These are phyloP conservation scores for Kradibia gibbosae DNA, from an alignment of 1,140 invertebrate species.

Conservation along the genomic window DNA sequence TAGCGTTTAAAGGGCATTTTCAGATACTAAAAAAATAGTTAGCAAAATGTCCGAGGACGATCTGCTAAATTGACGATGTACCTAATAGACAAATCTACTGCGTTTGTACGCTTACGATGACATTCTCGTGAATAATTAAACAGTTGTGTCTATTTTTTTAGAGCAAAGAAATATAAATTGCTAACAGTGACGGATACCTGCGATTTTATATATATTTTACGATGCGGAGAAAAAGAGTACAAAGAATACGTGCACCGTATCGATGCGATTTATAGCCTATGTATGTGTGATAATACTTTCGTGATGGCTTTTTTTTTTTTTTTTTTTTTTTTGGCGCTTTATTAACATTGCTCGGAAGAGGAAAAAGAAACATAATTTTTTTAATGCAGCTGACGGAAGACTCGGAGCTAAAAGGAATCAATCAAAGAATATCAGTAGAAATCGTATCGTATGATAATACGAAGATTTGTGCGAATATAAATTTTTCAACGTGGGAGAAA, in stretches of 20 bases:
- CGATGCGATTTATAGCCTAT: not conserved
- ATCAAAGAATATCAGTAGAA: slow-evolving; percentile 19
- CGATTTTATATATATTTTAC: not conserved
- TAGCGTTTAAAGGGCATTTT: too few species aligned
- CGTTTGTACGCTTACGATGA: not conserved
- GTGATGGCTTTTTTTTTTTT: too few species aligned
- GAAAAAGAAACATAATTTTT: too few species aligned
- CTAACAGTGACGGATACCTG: slow-evolving; percentile 25
- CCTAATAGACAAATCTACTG: not conserved
- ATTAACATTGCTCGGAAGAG: too few species aligned
- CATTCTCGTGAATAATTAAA: not conserved
- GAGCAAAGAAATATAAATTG: slow-evolving; percentile 17
- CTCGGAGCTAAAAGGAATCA: slow-evolving; percentile 30
- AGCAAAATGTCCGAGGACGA: too few species aligned
- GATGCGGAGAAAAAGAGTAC: not conserved
- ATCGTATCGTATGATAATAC: not conserved
- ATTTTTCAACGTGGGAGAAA: slow-evolving; percentile 36
- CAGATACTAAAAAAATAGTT: too few species aligned
- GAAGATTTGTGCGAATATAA: slow-evolving; percentile 28
- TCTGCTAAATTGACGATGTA: slow-evolving; percentile 11
- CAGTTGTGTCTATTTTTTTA: slow-evolving; percentile 25
- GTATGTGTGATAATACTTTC: too few species aligned
- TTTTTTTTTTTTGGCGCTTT: too few species aligned
- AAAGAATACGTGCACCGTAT: not conserved
- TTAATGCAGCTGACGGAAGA: too few species aligned